A percentile compares a stretch with the other conserved stretches of the same genome.
Conservation (phyloP, 2,113 vertebrate genomes). For the Microtus richardsoni region DNA sequence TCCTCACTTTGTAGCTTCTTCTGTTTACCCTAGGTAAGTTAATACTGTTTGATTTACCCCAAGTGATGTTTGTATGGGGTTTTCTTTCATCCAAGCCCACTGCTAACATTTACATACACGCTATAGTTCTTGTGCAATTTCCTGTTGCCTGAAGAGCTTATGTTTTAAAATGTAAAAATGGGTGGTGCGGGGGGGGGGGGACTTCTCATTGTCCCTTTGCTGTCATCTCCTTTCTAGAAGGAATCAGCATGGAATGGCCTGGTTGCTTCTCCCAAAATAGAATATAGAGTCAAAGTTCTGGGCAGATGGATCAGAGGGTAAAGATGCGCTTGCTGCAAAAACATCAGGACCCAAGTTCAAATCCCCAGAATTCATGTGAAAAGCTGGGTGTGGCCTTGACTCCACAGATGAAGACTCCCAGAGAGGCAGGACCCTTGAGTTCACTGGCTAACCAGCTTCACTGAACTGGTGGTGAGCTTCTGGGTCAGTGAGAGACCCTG, state of each 20-base stretch:
- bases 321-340: neutral
- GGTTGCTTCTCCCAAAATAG: neutral
- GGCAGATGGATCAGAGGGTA: neutral
- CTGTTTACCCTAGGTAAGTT: neutral
- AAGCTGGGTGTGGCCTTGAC: neutral
- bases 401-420: neutral
- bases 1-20: neutral
- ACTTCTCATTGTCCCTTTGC: neutral
- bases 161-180: conserved; percentile 10
- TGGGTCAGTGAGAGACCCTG: neutral
- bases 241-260: neutral
- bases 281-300: neutral
- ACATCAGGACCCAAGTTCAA: neutral
- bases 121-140: neutral
- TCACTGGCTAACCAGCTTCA: neutral
- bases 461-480: neutral
- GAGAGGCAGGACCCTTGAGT: no score
- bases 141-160: neutral
- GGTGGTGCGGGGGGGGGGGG: rapidly evolving
- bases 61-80: neutral
- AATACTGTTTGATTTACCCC: conserved; percentile 58
- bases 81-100: conserved; percentile 38
- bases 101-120: conserved; percentile 20
- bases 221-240: neutral
- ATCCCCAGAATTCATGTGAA: neutral